Conservation (phyloP, 2,888 invertebrate genomes). For the Morpho achilles region DNA sequence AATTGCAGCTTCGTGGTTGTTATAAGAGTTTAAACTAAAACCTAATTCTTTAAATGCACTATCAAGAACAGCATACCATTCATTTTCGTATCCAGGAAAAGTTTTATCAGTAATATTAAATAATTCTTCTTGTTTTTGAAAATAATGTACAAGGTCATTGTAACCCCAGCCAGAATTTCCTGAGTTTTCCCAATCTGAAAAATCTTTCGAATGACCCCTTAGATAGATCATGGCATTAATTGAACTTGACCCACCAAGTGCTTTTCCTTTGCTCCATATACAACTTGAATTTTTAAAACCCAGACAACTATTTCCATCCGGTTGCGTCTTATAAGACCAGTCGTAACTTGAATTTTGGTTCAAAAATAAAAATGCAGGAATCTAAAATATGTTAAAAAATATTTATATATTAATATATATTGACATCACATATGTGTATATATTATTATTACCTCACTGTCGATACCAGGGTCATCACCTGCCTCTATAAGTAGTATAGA, state of each 20-base stretch:
- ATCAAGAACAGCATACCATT: slow-evolving; percentile 40
- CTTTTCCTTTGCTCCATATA: slow-evolving; percentile 83
- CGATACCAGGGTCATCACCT: slow-evolving; percentile 63
- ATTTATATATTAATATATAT: not conserved
- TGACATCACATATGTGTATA: not conserved
- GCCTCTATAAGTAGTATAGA: slow-evolving; percentile 67
- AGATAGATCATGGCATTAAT: slow-evolving; percentile 82
- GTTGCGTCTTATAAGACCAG: slow-evolving; percentile 75
- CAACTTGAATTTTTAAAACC: slow-evolving; percentile 52
- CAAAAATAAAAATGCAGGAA: slow-evolving; percentile 49
- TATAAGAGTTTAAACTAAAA: slow-evolving; percentile 31
- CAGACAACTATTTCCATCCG: slow-evolving; percentile 50
- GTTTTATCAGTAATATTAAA: slow-evolving; percentile 30
- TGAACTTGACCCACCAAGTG: slow-evolving; percentile 80
- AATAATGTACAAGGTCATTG: slow-evolving; percentile 60
- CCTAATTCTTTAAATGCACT: slow-evolving; percentile 62
- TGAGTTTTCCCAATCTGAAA: slow-evolving; percentile 71
- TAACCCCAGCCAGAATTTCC: slow-evolving; percentile 79
- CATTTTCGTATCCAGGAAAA: slow-evolving; percentile 29
- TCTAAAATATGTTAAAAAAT: slow-evolving; percentile 36
- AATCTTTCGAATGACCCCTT: slow-evolving; percentile 76
- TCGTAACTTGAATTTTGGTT: slow-evolving; percentile 56
- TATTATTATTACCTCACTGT: slow-evolving; percentile 50
- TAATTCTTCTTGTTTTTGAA: slow-evolving; percentile 59
- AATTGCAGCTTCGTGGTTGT: slow-evolving; percentile 46